Evolutionary conservation across 2,797 vertebrate genomes (phyloP), one percentile per base, ranked within the genome.

Genomic region (Rhodeus uyekii): DNA sequence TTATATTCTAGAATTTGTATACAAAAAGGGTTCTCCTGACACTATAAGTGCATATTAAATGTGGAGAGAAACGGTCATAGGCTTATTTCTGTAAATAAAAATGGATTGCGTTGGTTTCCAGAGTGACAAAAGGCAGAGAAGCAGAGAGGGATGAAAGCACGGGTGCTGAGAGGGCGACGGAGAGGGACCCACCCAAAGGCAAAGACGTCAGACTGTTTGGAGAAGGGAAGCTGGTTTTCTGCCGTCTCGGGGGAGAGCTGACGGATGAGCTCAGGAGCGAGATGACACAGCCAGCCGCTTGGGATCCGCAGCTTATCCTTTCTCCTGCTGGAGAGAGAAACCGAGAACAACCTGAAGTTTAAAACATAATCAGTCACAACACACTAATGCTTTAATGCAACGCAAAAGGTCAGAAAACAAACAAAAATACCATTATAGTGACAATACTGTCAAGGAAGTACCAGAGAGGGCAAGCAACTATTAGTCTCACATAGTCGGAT

Each of bases 221-320:
- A 99, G 92, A 99, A 99, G 69, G 98, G 98, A 67, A 99, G 96
- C 89, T 99, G 98, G 94, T 99, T 98, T 90, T 99, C 98, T 84
- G 98, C 98, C 0, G 98, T 99, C 90, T 98, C 96, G 0, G 97
- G 97, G 0, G 97, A 98, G 83, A 99, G 96, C 93, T 99, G 98
- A 87, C 95, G 95, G 92, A 99, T 96, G 89, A 99, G 99, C 94
- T 99, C 98, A 0, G 98, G 98, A 2, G 98, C 97, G 81, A 99
- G 94, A 94, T 99, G 97, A 93, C 98, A 99, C 82, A 99, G 92
- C 98, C 98, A 99, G 75, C 98, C 98, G 0, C 95, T 97, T 86
- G 98, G 98, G 90, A 99, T 98, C n/a, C 96, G 93, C 79, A 99
- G 93, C 86, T 97, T 98, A 93, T 98, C 96, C 89, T 97, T 97